Evolutionary conservation across 1,140 invertebrate species (phyloP), one percentile per base, ranked within the genome.

Genomic region (Calephelis nemesis): DNA sequence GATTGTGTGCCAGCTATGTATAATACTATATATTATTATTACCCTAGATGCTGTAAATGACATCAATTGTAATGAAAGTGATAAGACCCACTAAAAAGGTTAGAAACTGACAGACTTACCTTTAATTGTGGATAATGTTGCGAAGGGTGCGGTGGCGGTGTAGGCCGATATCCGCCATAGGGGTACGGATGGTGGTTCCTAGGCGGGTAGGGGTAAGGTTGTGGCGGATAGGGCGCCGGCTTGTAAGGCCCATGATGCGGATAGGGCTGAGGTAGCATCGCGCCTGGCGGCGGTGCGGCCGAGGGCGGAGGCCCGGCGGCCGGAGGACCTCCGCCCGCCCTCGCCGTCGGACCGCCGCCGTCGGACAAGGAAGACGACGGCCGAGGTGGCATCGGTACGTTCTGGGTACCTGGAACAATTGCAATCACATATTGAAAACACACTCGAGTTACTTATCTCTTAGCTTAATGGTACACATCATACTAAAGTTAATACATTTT

Each of bases 331-430:
- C 94, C 60, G 74, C 96, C 94, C 49, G 76, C 95, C 95, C 82
- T 96, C 95, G 79, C 96, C 95, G 93, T 92, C 84, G 94, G 94
- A 84, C 93, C 95, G 92, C 94, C 94, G 90, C 94, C 95, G 93
- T 97, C 96, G 76, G 97, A 96, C 88, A 97, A 96, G 91, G 97
- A 96, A 86, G 97, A 98, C 76, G 97, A 96, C 84, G 97, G 97
- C 80, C 97, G 94, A 80, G 96, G 96, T 88, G 96, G 96, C 96
- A 97, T 97, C 90, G 96, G 95, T 95, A 97, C 95, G 94, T 96
- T 97, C 94, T 95, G 96, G 91, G 97, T 96, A 84, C 96, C 96
- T 97, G 90, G n/a, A 66, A 50, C 50, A 50, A 52, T 19, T 42
- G 54, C 7, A 47, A 91, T 49, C 13, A 63, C 12, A 63, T 10